Base-by-base conservation (phyloP, 37 sponge, comb jelly and placozoan species). In the Geodia barretti region DNA sequence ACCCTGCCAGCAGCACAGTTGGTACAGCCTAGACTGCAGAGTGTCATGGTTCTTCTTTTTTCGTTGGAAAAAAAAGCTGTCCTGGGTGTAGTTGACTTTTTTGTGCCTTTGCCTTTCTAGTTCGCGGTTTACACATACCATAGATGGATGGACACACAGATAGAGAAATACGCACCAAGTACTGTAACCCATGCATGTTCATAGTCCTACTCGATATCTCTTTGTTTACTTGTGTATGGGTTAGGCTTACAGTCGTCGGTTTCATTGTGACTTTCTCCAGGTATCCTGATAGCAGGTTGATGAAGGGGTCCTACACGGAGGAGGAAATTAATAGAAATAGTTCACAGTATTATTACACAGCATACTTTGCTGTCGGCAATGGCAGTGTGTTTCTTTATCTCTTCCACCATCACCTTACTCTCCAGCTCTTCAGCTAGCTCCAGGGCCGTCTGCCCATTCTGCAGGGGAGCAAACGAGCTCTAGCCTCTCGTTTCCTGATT, bases 221-320 rank as follows among this genome's bases (percentile, higher is more conserved):
- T n/a, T n/a, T n/a, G n/a, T n/a, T n/a, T n/a, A n/a, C n/a, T n/a
- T n/a, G n/a, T n/a, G n/a, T n/a, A n/a, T n/a, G n/a, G n/a, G n/a
- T n/a, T n/a, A n/a, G n/a, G n/a, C n/a, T n/a, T n/a, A n/a, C n/a
- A n/a, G n/a, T n/a, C n/a, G n/a, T n/a, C n/a, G n/a, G n/a, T n/a
- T n/a, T n/a, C n/a, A n/a, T n/a, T n/a, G n/a, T n/a, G n/a, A n/a
- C n/a, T n/a, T 68, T 68, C 3, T 28, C 69, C 1, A 79, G 68
- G 70, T 79, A 79, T 5, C 70, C 26, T 24, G 80, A 69, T 34
- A 79, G 60, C 34, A 79, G 36, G 0, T 54, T 41, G 43, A 79
- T 33, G 30, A 79, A 79, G 24, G 80, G 80, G 21, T 79, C 80
- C 43, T 69, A 41, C 37, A 40, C 23, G 25, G 68, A 11, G 47